Base-by-base conservation (phyloP, 2,888 invertebrate species). In the Disparrhopalites patrizii region DNA sequence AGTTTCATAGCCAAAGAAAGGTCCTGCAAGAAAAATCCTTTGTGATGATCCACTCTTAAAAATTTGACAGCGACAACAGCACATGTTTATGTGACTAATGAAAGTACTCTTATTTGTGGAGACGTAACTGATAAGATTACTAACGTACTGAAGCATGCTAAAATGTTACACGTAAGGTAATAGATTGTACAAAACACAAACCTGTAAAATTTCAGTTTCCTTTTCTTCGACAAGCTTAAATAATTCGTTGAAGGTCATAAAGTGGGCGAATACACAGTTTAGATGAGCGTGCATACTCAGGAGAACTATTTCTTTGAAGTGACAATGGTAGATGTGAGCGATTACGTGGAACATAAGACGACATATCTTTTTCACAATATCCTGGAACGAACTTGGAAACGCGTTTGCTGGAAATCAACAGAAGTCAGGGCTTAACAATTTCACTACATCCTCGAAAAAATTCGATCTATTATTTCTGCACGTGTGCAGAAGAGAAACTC, bases 301-400 rank as follows among this genome's bases (percentile, higher is more conserved):
- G 80, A 92, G 85, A 79, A 92, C 90, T 78, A 96, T 89, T 84
- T 95, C 93, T 82, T 91, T 87, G 85, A 95, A 96, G 86, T 98
- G 97, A 82, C 92, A 90, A 81, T 94, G 93, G 85, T 97, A 96
- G 81, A 97, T 85, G 85, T 98, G 97, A 81, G 95, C 95, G 85
- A 97, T 86, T 81, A 97, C 95, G 84, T 96, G 96, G 86, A 94
- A 95, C 84, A 95, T 86, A 83, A 95, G 87, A 81, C 94, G 90
- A 83, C 92, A 86, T 81, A 97, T 94, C 84, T 95, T 95, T 82
- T 94, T 90, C 80, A 95, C 93, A 82, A 93, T 91, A 79, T 88
- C 87, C 83, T 93, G 94, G 83, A 97, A 96, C 79, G 89, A 88
- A 79, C 87, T 86, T 72, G 97, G 96, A 84, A 98, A 98, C 84